phyloP scores from a whole-genome alignment of 1,140 invertebrate species.

The Magallana angulata region DNA sequence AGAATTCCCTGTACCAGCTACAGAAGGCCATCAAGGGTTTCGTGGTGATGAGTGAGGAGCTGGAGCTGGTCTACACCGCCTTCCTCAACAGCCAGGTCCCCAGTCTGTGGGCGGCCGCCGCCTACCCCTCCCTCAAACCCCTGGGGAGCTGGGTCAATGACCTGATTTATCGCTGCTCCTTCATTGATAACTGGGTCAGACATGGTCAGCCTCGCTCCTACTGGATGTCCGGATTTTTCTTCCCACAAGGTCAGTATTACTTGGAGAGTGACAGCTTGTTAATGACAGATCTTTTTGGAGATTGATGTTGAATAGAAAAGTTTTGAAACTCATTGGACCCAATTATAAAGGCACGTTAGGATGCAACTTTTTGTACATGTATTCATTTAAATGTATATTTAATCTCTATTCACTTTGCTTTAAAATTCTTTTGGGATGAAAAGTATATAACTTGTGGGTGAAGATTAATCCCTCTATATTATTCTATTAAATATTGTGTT shows the following conservation, averaged over 20 bases:
- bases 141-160: constrained; percentile 91
- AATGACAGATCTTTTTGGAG: no score
- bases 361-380: no score
- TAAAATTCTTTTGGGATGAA: no score
- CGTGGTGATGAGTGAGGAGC: constrained; percentile 92
- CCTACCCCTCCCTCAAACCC: constrained; percentile 92
- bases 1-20: constrained; percentile 86
- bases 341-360: no score
- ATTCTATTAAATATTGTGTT: no score
- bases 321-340: no score
- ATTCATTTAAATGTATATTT: no score
- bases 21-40: constrained; percentile 91
- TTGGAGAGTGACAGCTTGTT: no score
- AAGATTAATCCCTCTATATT: no score
- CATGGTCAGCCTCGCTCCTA: constrained; percentile 87
- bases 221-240: constrained; percentile 95
- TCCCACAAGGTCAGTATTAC: constrained; percentile 86
- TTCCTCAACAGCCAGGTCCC: constrained; percentile 90
- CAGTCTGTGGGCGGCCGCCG: constrained; percentile 87
- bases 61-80: constrained; percentile 89
- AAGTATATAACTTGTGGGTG: no score
- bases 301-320: no score
- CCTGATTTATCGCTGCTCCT: constrained; percentile 87
- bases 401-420: no score
- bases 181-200: constrained; percentile 88